A percentile compares a stretch with the other conserved stretches of the same genome.
These are phyloP conservation scores for Sapajus apella DNA, from an alignment of 2,113 vertebrate species.

Conservation along the genomic window DNA sequence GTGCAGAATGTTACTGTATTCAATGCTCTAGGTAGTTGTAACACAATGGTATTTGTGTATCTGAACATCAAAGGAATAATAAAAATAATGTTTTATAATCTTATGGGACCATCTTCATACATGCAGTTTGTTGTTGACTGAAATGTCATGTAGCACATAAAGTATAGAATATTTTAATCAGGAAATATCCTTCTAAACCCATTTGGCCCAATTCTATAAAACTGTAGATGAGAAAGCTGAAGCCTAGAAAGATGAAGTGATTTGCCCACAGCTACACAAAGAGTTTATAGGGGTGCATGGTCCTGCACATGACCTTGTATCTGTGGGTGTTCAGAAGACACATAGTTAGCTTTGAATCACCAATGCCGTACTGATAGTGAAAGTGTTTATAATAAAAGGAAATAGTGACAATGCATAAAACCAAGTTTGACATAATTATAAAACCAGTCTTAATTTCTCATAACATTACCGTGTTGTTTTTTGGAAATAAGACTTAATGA, in stretches of 20 bases:
- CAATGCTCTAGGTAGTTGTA: background rate
- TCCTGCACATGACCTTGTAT: background rate
- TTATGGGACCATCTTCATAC: background rate
- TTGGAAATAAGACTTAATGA: background rate
- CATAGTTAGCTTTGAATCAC: constrained; percentile 22
- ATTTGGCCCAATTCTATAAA: constrained; percentile 2
- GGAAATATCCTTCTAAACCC: background rate
- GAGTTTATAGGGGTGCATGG: background rate
- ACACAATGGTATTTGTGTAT: background rate
- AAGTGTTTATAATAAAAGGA: background rate
- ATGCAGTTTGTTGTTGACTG: background rate
- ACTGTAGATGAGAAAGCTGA: constrained; percentile 5
- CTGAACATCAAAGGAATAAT: background rate
- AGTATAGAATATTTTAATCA: background rate
- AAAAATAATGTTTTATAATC: background rate
- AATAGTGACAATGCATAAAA: constrained; percentile 14
- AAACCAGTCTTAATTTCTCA: constrained; percentile 2
- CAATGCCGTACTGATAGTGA: background rate
- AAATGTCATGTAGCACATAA: background rate
- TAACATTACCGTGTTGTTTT: background rate
- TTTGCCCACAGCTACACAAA: background rate
- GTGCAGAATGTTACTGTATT: background rate
- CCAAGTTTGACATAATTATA: constrained; percentile 12
- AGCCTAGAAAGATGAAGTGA: background rate
- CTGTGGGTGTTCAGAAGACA: background rate